Evolutionary conservation across 1,140 invertebrate genomes (phyloP).

Genomic region (Paralvinella palmiformis): DNA sequence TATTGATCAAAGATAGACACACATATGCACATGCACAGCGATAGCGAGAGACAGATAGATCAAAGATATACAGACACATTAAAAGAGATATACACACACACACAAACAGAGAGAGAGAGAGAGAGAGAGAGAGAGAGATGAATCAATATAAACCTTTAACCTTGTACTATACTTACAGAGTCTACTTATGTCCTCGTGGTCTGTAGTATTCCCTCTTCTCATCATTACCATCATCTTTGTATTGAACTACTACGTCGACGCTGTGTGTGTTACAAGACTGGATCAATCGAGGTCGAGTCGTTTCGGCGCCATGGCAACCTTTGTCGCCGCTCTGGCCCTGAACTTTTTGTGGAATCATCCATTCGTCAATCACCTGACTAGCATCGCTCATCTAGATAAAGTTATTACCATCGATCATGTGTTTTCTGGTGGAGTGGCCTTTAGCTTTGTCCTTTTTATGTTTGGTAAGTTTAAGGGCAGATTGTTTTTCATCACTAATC

Average conservation of each 20-base stretch:
- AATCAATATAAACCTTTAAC: too few relatives aligned
- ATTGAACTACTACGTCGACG: conserved; percentile 54
- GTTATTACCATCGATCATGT: conserved; percentile 50
- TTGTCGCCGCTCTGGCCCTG: conserved; percentile 38
- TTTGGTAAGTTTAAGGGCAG: conserved; percentile 47
- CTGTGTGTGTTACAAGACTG: conserved; percentile 41
- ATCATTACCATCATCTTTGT: conserved; percentile 50
- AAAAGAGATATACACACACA: too few relatives aligned
- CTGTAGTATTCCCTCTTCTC: conserved; percentile 45
- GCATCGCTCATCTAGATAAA: conserved; percentile 36
- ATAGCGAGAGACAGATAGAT: too few relatives aligned
- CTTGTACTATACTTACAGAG: too few relatives aligned
- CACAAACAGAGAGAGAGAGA: too few relatives aligned
- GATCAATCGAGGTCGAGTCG: conserved; percentile 33
- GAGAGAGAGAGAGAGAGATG: too few relatives aligned
- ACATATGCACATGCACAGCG: too few relatives aligned
- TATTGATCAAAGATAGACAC: too few relatives aligned
- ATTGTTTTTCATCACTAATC: too few relatives aligned
- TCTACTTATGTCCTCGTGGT: conserved; percentile 34
- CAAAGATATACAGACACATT: too few relatives aligned
- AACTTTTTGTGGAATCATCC: conserved; percentile 45
- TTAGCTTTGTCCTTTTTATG: conserved; percentile 49
- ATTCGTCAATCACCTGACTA: conserved; percentile 38
- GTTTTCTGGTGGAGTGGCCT: conserved; percentile 51
- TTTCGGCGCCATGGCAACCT: conserved; percentile 38